phyloP scores from a whole-genome alignment of 23 tunicate species.

The Oikopleura albicans region DNA sequence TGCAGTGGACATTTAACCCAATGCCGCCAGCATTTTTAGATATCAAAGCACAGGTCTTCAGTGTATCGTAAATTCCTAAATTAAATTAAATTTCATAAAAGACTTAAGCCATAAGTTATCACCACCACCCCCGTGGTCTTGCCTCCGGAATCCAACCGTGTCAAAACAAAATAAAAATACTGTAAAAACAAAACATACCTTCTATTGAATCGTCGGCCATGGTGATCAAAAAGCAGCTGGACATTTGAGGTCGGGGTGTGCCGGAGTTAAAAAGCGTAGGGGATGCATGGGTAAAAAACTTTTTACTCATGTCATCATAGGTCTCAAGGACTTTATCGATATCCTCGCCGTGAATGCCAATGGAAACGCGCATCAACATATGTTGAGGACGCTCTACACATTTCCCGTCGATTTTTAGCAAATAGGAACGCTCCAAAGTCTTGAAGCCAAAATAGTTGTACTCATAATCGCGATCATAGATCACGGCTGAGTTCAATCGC shows the following conservation, averaged over 20 bases:
- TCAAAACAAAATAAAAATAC: too few species aligned
- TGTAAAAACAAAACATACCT: too few species aligned
- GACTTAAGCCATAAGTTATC: too few species aligned
- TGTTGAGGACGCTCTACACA: conserved; percentile 92
- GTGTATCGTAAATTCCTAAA: conserved; percentile 84
- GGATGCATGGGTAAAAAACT: conserved; percentile 94
- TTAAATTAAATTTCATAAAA: too few species aligned
- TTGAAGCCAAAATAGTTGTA: conserved; percentile 95
- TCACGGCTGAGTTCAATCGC: conserved; percentile 62
- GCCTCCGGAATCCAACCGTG: too few species aligned
- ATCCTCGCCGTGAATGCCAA: conserved; percentile 80
- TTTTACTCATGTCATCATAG: conserved; percentile 55
- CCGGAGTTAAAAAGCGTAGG: conserved; percentile 97
- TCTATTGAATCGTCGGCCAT: conserved; percentile 91
- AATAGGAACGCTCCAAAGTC: conserved; percentile 84
- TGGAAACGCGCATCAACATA: conserved; percentile 89
- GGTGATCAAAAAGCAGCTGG: conserved; percentile 38
- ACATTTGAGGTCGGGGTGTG: conserved; percentile 72
- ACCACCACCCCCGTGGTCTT: too few species aligned
- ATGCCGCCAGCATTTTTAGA: conserved; percentile 96
- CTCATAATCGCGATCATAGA: conserved; percentile 83
- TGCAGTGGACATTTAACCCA: conserved; percentile 71
- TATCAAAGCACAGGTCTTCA: conserved; percentile 84
- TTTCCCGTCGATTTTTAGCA: conserved; percentile 79
- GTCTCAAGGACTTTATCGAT: conserved; percentile 69